Base-by-base conservation (phyloP, 2,113 vertebrate genomes). In the Hypomesus transpacificus region DNA sequence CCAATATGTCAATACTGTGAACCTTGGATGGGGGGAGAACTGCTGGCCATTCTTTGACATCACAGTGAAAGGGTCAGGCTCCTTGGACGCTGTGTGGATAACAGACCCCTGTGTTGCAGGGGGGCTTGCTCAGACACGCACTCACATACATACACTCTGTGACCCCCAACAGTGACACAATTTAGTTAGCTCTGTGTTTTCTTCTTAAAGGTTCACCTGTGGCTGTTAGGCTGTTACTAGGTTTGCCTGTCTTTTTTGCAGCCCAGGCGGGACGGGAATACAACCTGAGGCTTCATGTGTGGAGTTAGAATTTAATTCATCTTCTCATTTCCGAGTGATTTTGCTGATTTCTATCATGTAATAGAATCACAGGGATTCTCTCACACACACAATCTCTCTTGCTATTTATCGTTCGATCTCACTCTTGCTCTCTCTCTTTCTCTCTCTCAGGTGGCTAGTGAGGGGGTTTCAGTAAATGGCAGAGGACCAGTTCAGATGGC, bases 401-500 rank as follows among this genome's bases (percentile, higher is more conserved):
- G 39, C 39, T 13, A 11, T 9, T 46, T 46, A 46, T 46, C 9
- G 9, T 46, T 46, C 39, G 7, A 11, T 71, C 78, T 80, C 67
- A 20, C 60, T 73, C 34, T 83, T 68, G 80, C 56, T 74, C 72
- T 74, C 54, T 68, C 46, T 59, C 61, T 79, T 56, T 67, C 4
- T 75, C 3, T 78, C 20, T 81, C 76, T 62, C 59, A 90, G 89
- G 87, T 87, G 84, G 84, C 78, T 85, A 78, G 86, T 73, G 75
- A 88, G 80, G 88, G 74, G 75, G 75, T 80, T 67, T 80, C 78
- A 59, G 83, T 90, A 81, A 89, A 90, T 90, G 89, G 89, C 87
- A 87, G 86, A 86, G 78, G 74, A 82, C 83, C 78, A 58, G 72
- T 73, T 62, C 87, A 87, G 86, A 88, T 88, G 89, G 85, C 59